Percentiles rank a stretch among this genome's conserved stretches.
Conservation (phyloP, 2,113 vertebrate species). For the Amia ocellicauda region DNA sequence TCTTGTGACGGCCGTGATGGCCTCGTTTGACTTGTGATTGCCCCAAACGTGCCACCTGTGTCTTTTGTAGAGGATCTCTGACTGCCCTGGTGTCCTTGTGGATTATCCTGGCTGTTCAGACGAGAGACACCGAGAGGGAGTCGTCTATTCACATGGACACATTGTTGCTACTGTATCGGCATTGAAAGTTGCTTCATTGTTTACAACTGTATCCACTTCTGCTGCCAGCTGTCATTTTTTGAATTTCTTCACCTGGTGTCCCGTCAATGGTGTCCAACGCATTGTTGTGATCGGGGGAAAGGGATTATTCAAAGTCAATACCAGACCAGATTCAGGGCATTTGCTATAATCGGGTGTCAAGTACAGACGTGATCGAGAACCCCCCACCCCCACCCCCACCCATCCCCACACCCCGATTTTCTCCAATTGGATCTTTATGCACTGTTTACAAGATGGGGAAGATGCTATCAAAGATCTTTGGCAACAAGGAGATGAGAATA, state of each 20-base stretch:
- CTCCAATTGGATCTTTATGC: constrained; percentile 57
- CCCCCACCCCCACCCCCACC: no score
- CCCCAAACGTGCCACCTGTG: background rate
- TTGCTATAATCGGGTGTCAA: no score
- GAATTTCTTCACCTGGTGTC: background rate
- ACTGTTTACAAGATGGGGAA: constrained; percentile 88
- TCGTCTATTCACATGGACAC: no score
- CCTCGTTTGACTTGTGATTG: no score
- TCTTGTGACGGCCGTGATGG: background rate
- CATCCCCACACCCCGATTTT: constrained; percentile 7
- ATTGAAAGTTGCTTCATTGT: background rate
- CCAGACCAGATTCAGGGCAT: background rate
- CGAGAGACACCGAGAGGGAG: no score
- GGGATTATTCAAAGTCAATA: background rate
- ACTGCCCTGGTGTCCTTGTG: background rate
- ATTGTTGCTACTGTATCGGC: background rate
- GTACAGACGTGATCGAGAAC: background rate
- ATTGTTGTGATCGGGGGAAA: no score
- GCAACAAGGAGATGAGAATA: constrained; percentile 99
- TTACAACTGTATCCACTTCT: background rate
- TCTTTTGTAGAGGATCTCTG: background rate
- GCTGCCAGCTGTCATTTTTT: background rate
- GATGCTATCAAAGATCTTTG: constrained; percentile 97
- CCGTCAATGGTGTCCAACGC: no score
- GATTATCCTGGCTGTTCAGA: no score